Percentiles rank a stretch among this genome's conserved stretches.
These are phyloP conservation scores for Dryobates pubescens DNA, from an alignment of 2,797 vertebrate genomes.

Conservation along the genomic window DNA sequence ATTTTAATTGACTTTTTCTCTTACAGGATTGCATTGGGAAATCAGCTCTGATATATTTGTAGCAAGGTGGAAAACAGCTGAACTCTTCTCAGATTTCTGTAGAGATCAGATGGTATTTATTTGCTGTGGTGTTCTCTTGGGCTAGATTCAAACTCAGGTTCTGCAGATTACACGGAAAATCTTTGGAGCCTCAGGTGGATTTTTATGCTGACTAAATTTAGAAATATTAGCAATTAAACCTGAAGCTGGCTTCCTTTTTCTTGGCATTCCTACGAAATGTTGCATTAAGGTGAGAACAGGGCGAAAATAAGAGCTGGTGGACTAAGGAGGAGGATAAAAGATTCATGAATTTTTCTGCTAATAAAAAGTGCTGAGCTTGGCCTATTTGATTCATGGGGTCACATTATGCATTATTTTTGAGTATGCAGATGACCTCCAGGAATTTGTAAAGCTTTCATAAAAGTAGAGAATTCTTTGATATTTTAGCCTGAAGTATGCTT, in stretches of 20 bases:
- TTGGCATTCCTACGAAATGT: conserved; percentile 75
- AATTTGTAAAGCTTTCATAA: conserved; percentile 68
- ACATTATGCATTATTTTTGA: conserved; percentile 65
- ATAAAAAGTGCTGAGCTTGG: conserved; percentile 72
- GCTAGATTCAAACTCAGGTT: conserved; percentile 68
- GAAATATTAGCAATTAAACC: conserved; percentile 75
- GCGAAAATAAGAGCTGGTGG: conserved; percentile 65
- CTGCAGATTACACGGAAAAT: conserved; percentile 65
- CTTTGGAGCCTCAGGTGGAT: conserved; percentile 56
- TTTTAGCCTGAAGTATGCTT: conserved; percentile 38
- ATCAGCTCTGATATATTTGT: conserved; percentile 57
- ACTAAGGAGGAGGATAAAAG: conserved; percentile 68
- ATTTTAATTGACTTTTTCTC: conserved; percentile 75
- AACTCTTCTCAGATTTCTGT: conserved; percentile 69
- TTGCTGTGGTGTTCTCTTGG: conserved; percentile 64
- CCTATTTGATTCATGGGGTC: conserved; percentile 67
- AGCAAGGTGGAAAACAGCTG: conserved; percentile 72
- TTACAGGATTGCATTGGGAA: conserved; percentile 66
- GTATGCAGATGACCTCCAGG: conserved; percentile 63
- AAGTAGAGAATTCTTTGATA: conserved; percentile 29
- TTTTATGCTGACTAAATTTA: conserved; percentile 75
- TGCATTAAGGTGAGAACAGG: conserved; percentile 69
- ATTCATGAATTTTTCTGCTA: conserved; percentile 73
- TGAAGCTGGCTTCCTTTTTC: conserved; percentile 55
- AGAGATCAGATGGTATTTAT: conserved; percentile 78